Base-by-base conservation (phyloP, 2,797 vertebrate genomes). In the Tapera naevia region DNA sequence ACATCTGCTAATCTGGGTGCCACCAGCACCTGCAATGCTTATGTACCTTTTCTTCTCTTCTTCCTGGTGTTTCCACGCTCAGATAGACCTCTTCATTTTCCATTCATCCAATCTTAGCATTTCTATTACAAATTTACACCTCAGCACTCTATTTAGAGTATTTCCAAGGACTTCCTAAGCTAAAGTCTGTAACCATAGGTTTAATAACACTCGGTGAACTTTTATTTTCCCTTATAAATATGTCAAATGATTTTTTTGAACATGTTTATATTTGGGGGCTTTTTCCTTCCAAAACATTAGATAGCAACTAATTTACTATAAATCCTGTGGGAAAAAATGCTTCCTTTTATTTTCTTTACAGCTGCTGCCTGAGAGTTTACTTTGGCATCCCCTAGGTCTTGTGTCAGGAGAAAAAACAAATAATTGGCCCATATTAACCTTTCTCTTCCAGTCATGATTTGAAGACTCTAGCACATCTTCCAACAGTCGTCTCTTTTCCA, bases 351-450 rank as follows among this genome's bases (percentile, higher is more conserved):
- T 93, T 94, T 9, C 48, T 75, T 81, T 94, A 32, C 17, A 62
- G 62, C 56, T 54, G 35, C 80, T 95, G 58, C 35, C 67, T 17
- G 7, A 58, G 62, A 89, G 45, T 75, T 88, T 94, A 24, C 22
- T 92, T 92, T 93, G 86, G 62, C 71, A 80, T 92, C 7, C 33
- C 18, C 28, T 78, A 71, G 54, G 45, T 90, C 41, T 79, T 46
- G 50, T 72, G 70, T 91, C 32, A 54, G 62, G 13, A 93, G 66
- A 74, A 93, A 91, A 79, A 94, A 86, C 57, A 93, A 90, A 64
- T 71, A 93, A 69, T n/a, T 37, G 54, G 13, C 33, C 37, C 3
- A 0, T 86, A 65, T 81, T 88, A 79, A 43, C 22, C 33, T 88
- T 88, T 64, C 21, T 85, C 13, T 66, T 95, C 21, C 56, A 76